Conservation (phyloP, 2,113 vertebrate genomes). For the Salminus brasiliensis region DNA sequence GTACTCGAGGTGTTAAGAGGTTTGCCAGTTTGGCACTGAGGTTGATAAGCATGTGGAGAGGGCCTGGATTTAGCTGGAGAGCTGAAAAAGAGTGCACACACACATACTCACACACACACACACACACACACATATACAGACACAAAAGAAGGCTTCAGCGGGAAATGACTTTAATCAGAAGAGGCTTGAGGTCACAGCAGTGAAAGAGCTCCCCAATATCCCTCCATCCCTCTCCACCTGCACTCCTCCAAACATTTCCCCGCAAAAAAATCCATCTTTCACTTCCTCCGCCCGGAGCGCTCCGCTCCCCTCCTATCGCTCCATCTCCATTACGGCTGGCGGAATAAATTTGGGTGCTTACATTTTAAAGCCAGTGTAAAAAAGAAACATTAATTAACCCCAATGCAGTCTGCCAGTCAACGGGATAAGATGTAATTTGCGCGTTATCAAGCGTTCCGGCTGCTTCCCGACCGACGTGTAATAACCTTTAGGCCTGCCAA, state of each 20-base stretch:
- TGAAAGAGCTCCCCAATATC: constrained; percentile 17
- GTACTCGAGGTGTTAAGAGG: constrained; percentile 36
- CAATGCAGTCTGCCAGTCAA: background rate
- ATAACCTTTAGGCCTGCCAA: background rate
- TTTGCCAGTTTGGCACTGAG: constrained; percentile 56
- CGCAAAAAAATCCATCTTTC: background rate
- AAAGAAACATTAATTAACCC: constrained; percentile 9
- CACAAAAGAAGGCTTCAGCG: constrained; percentile 24
- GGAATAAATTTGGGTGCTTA: background rate
- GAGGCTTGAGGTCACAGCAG: constrained; percentile 19
- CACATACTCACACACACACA: background rate
- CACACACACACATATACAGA: constrained; percentile 25
- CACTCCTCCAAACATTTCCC: constrained; percentile 1
- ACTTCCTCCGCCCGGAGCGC: background rate
- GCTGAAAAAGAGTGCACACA: background rate
- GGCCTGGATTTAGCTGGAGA: constrained; percentile 32
- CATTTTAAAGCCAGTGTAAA: background rate
- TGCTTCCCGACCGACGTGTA: background rate
- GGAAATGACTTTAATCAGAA: constrained; percentile 46
- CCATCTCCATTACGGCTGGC: background rate
- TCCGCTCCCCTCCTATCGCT: background rate
- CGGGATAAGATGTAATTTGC: constrained; percentile 8
- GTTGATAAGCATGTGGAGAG: constrained; percentile 46
- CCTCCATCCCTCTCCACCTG: constrained; percentile 4
- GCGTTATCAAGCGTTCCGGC: background rate